Evolutionary conservation across 1,140 invertebrate genomes (phyloP).

Genomic region (Temnothorax nylanderi): DNA sequence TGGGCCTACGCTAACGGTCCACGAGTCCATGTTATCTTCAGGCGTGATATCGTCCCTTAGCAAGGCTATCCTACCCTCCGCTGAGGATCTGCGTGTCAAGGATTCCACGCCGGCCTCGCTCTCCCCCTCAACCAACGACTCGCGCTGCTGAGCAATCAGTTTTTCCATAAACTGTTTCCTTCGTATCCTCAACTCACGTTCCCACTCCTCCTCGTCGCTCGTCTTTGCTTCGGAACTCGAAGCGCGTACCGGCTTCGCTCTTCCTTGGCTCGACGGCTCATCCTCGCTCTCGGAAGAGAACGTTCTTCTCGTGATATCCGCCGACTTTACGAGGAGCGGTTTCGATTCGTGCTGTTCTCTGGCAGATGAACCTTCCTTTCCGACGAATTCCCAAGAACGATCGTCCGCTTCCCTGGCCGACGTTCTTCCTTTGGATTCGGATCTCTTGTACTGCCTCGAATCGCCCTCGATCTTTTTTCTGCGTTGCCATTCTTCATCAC

Average conservation of each 20-base stretch:
- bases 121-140: slow-evolving; percentile 59
- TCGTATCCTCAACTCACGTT: slow-evolving; percentile 79
- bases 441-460: slow-evolving; percentile 49
- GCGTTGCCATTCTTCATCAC: slow-evolving; percentile 53
- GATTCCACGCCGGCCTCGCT: slow-evolving; percentile 72
- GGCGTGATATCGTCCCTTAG: slow-evolving; percentile 80
- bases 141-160: slow-evolving; percentile 65
- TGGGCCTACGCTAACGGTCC: slow-evolving; percentile 81
- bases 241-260: slow-evolving; percentile 26
- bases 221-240: slow-evolving; percentile 68
- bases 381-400: slow-evolving; percentile 75
- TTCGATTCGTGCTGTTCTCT: slow-evolving; percentile 68
- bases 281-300: slow-evolving; percentile 81
- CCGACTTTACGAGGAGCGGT: slow-evolving; percentile 62
- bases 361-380: slow-evolving; percentile 67
- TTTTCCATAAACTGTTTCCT: slow-evolving; percentile 75
- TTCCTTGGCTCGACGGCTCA: slow-evolving; percentile 56
- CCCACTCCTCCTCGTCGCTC: slow-evolving; percentile 84
- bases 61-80: slow-evolving; percentile 83
- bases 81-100: slow-evolving; percentile 81
- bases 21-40: slow-evolving; percentile 81
- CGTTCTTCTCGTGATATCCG: slow-evolving; percentile 63
- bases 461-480: slow-evolving; percentile 55
- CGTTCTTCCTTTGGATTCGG: slow-evolving; percentile 69
- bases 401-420: slow-evolving; percentile 72